These are phyloP conservation scores for Phania funesta DNA, from an alignment of 2,888 invertebrate genomes.

Conservation along the genomic window DNA sequence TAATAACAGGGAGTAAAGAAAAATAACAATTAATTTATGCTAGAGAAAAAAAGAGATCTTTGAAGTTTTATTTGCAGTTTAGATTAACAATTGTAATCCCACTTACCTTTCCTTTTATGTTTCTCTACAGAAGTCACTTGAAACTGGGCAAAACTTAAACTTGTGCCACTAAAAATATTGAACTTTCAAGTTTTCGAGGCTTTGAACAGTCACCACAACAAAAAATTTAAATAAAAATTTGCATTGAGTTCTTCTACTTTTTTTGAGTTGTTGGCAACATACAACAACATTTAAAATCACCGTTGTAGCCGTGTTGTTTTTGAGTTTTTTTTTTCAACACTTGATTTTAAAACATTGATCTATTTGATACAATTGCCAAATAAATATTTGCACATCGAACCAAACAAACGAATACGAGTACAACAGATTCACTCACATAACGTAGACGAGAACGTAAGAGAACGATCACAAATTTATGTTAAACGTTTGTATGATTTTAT, in stretches of 20 bases:
- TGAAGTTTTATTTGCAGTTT: neutral
- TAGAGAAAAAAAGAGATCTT: too few relatives aligned
- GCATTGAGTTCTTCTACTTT: conserved; percentile 47
- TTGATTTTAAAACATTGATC: conserved; percentile 59
- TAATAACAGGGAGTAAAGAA: neutral
- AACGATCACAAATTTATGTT: conserved; percentile 34
- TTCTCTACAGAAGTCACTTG: conserved; percentile 1
- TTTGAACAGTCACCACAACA: conserved; percentile 8
- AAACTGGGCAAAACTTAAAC: neutral
- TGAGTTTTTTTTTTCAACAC: conserved; percentile 20
- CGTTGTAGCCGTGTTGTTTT: neutral
- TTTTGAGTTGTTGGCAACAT: conserved; percentile 15
- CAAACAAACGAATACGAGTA: conserved; percentile 7
- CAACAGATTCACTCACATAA: conserved; percentile 39
- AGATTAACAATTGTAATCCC: conserved; percentile 21
- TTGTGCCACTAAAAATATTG: conserved; percentile 25
- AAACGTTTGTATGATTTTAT: conserved; percentile 18
- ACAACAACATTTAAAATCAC: neutral
- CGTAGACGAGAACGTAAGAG: conserved; percentile 24
- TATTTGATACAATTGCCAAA: conserved; percentile 63
- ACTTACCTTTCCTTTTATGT: conserved; percentile 53
- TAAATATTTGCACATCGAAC: conserved; percentile 15
- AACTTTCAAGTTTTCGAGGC: conserved; percentile 56
- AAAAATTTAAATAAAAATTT: conserved; percentile 44
- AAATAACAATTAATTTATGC: conserved; percentile 5